Conservation (phyloP, 1,140 invertebrate species). For the Apis dorsata region DNA sequence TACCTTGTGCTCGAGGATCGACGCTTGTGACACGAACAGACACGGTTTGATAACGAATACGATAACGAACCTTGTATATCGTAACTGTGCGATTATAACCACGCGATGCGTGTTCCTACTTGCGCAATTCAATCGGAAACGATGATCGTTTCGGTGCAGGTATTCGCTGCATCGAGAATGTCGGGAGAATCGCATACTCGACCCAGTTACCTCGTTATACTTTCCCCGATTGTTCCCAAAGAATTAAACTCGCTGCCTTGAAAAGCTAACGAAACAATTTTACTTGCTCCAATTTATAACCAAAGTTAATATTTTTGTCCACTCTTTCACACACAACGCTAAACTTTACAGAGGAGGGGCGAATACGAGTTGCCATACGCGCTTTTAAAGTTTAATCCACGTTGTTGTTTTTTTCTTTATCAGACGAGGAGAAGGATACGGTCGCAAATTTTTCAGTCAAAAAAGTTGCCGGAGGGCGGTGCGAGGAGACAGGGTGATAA, state of each 20-base stretch:
- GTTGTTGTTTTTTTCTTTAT: background rate
- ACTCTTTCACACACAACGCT: too few species aligned
- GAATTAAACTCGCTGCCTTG: too few species aligned
- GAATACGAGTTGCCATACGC: background rate
- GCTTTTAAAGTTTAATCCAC: background rate
- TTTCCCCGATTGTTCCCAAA: background rate
- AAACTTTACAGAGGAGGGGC: background rate
- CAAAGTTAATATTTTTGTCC: too few species aligned
- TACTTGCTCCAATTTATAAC: too few species aligned
- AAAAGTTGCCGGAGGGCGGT: background rate
- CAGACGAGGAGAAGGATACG: background rate
- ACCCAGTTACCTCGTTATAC: background rate
- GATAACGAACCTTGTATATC: conserved; percentile 31
- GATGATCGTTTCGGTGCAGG: conserved; percentile 1
- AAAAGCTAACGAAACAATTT: too few species aligned
- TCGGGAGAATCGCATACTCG: conserved; percentile 8
- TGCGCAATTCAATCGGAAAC: background rate
- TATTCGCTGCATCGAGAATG: background rate
- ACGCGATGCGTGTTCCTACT: background rate
- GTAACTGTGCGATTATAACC: background rate
- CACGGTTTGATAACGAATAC: conserved; percentile 36
- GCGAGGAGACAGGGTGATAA: conserved; percentile 5
- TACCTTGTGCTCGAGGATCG: conserved; percentile 14
- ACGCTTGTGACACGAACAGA: background rate
- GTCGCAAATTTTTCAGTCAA: conserved; percentile 14